Evolutionary conservation across 1,140 invertebrate species (phyloP).

Genomic region (Drosophila pandora): DNA sequence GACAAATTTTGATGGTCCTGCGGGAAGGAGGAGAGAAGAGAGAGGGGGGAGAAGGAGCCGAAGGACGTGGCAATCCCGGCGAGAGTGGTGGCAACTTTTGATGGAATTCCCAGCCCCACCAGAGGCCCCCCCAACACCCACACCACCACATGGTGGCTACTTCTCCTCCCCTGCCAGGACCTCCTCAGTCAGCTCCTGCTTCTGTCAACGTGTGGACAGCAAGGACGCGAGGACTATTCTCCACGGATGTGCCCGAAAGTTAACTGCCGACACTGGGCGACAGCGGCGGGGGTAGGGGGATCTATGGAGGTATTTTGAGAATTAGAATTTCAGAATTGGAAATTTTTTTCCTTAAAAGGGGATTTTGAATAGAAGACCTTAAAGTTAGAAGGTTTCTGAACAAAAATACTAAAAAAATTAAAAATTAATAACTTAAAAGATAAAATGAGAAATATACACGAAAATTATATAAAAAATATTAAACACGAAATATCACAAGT

Average conservation of each 20-base stretch:
- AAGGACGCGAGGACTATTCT: constrained; percentile 42
- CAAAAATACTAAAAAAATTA: no score
- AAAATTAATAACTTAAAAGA: no score
- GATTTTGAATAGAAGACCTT: no score
- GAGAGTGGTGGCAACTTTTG: constrained; percentile 51
- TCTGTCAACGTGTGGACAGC: constrained; percentile 34
- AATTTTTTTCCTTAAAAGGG: no score
- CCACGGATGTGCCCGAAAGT: constrained; percentile 56
- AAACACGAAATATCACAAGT: no score
- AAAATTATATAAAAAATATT: no score
- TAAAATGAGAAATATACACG: no score
- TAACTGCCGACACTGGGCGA: constrained; percentile 37
- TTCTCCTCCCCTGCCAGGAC: neutral
- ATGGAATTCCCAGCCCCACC: constrained; percentile 48
- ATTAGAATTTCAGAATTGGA: no score
- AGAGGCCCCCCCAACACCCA: constrained; percentile 11
- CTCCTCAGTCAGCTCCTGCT: neutral
- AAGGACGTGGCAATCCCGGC: constrained; percentile 25
- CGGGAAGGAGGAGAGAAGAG: constrained; percentile 16
- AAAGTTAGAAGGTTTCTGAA: no score
- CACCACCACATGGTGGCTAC: neutral
- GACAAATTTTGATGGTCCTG: constrained; percentile 71
- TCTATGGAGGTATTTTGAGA: no score
- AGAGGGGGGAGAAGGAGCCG: neutral
- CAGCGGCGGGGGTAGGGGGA: neutral